These are phyloP conservation scores for Amphiprion clarkii DNA, from an alignment of 2,797 vertebrate species.

Conservation along the genomic window DNA sequence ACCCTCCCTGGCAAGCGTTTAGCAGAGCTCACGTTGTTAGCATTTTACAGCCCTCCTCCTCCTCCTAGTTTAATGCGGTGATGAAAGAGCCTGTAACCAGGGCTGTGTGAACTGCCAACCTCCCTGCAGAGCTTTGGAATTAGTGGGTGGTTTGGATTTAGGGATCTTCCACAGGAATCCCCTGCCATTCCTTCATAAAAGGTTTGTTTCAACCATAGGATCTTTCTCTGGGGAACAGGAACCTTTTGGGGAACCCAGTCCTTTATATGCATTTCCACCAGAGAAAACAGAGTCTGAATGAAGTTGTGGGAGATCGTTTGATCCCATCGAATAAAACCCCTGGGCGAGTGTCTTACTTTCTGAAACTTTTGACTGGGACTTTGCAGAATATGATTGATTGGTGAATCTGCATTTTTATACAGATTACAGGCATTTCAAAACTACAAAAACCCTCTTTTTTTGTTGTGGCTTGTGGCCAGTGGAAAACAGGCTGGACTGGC, in stretches of 20 bases:
- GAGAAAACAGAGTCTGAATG: not conserved
- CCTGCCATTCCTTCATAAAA: not conserved
- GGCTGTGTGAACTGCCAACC: constrained; percentile 25
- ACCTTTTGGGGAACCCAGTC: not conserved
- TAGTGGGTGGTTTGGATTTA: constrained; percentile 19
- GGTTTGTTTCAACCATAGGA: not conserved
- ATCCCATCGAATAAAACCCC: too few relatives aligned
- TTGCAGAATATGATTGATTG: too few relatives aligned
- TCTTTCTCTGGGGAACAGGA: not conserved
- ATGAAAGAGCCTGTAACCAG: constrained; percentile 22
- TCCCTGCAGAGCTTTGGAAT: constrained; percentile 36
- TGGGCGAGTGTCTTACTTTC: too few relatives aligned
- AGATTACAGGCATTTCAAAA: too few relatives aligned
- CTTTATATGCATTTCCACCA: too few relatives aligned
- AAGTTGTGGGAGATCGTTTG: not conserved
- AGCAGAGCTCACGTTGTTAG: constrained; percentile 15
- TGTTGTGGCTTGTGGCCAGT: too few relatives aligned
- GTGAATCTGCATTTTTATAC: too few relatives aligned
- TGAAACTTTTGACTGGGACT: too few relatives aligned
- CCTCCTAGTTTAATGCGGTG: too few relatives aligned
- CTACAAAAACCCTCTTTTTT: too few relatives aligned
- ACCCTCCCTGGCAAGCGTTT: not conserved
- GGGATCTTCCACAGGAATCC: not conserved
- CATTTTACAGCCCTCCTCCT: constrained; percentile 4
- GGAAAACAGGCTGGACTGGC: too few relatives aligned